phyloP scores from a whole-genome alignment of 2,888 invertebrate species.

The Drosophila nr. perissopoda region DNA sequence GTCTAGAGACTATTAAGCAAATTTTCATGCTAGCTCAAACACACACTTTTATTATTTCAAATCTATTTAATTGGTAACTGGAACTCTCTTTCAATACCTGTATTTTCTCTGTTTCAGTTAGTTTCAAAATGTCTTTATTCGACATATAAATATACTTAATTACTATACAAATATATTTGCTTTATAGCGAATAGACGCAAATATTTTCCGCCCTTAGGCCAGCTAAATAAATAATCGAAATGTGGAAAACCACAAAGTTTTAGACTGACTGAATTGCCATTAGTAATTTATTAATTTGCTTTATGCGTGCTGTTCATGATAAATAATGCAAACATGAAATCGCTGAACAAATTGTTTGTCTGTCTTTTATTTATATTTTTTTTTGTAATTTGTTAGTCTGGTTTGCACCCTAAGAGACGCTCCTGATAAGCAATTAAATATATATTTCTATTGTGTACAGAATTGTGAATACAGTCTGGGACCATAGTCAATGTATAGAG shows the following conservation, averaged over 20 bases:
- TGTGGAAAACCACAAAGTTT: constrained; percentile 47
- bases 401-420: constrained; percentile 15
- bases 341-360: constrained; percentile 34
- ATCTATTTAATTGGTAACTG: background rate
- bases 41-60: background rate
- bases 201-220: constrained; percentile 23
- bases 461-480: constrained; percentile 51
- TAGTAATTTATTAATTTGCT: constrained; percentile 53
- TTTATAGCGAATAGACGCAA: constrained; percentile 19
- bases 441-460: constrained; percentile 52
- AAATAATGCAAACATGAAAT: constrained; percentile 38
- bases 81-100: background rate
- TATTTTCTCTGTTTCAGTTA: background rate
- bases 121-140: background rate
- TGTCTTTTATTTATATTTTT: background rate
- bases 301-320: constrained; percentile 50
- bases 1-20: background rate
- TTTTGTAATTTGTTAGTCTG: constrained; percentile 17
- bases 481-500: constrained; percentile 40
- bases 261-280: constrained; percentile 39
- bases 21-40: background rate
- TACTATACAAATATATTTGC: constrained; percentile 15
- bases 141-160: background rate
- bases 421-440: constrained; percentile 57
- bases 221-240: constrained; percentile 43